Conservation (phyloP, 2,113 vertebrate species). For the Lontra canadensis region DNA sequence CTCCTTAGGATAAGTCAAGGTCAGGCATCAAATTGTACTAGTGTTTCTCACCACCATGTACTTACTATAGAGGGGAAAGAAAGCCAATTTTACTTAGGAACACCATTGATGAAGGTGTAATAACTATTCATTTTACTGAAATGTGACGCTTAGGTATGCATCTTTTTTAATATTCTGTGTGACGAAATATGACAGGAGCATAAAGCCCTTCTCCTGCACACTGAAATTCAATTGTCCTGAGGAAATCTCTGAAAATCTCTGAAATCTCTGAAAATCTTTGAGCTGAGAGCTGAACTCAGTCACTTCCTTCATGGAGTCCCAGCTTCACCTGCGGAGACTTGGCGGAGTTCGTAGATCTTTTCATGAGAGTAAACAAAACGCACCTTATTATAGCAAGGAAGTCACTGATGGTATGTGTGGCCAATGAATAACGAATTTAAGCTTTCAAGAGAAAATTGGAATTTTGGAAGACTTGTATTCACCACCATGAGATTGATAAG, state of each 20-base stretch:
- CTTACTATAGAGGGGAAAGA: not conserved
- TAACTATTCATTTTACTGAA: constrained; percentile 5
- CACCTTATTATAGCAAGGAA: not conserved
- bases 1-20: not conserved
- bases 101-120: not conserved
- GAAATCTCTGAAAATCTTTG: not conserved
- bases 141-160: not conserved
- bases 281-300: not conserved
- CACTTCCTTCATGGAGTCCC: not conserved
- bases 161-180: not conserved
- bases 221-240: not conserved
- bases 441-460: constrained; percentile 33
- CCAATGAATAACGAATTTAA: not conserved
- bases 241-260: not conserved
- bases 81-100: not conserved
- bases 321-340: not conserved
- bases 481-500: not conserved
- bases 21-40: no score
- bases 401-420: not conserved
- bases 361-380: not conserved
- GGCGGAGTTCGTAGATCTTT: not conserved
- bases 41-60: not conserved
- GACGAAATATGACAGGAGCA: not conserved
- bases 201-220: not conserved
- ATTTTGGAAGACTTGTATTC: constrained; percentile 13